These are phyloP conservation scores for Coryphaenoides rupestris DNA, from an alignment of 2,113 vertebrate genomes.

Conservation along the genomic window DNA sequence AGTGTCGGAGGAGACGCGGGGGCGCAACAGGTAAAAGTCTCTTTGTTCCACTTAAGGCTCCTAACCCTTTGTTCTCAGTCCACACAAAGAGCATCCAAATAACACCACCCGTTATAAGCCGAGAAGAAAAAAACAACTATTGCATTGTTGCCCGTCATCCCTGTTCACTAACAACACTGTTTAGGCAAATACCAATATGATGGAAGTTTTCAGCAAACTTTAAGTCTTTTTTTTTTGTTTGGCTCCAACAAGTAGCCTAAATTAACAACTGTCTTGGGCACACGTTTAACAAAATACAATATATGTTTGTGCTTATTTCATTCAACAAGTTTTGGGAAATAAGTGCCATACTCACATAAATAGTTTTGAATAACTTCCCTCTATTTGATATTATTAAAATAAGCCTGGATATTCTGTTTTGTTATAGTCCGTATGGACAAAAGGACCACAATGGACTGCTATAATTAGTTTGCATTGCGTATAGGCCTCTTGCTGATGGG, in stretches of 20 bases:
- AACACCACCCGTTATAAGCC: slow-evolving; percentile 33
- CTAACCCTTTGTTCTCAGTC: slow-evolving; percentile 71
- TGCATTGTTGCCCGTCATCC: background rate
- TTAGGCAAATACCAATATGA: background rate
- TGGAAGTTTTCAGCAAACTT: slow-evolving; percentile 19
- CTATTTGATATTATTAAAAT: too few species aligned
- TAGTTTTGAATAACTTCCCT: too few species aligned
- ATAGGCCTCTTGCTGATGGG: too few species aligned
- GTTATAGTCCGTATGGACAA: too few species aligned
- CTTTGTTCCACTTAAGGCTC: slow-evolving; percentile 74
- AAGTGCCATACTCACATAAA: too few species aligned
- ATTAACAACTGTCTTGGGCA: background rate
- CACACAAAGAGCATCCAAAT: slow-evolving; percentile 56
- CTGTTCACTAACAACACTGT: background rate
- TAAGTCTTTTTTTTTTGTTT: slow-evolving; percentile 6
- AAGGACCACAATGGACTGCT: too few species aligned
- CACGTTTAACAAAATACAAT: background rate
- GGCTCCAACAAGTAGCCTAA: background rate
- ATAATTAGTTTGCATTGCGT: too few species aligned
- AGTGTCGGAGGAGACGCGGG: slow-evolving; percentile 37
- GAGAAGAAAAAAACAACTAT: slow-evolving; percentile 35
- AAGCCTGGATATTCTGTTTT: too few species aligned
- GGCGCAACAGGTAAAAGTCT: slow-evolving; percentile 77
- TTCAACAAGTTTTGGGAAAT: too few species aligned
- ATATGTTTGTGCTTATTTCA: too few species aligned